Percentiles rank a stretch among this genome's conserved stretches.
These are phyloP conservation scores for Verasper variegatus DNA, from an alignment of 2,113 vertebrate genomes.

Conservation along the genomic window DNA sequence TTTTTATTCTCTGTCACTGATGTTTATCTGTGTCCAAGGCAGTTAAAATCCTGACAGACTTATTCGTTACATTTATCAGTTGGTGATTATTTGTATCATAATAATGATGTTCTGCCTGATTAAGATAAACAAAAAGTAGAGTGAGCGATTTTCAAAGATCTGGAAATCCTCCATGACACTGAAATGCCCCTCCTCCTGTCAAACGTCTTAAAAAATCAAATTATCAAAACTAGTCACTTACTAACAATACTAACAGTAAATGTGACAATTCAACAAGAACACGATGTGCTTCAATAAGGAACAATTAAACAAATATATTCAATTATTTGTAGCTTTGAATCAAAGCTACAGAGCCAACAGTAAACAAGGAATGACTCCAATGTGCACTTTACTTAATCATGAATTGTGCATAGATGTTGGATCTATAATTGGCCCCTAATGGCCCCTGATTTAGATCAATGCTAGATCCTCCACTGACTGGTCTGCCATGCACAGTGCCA, in stretches of 20 bases:
- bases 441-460: no score
- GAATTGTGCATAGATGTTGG: no score
- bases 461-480: not conserved
- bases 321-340: not conserved
- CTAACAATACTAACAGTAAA: no score
- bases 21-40: conserved; percentile 21
- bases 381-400: no score
- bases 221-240: no score
- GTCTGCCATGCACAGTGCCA: conserved; percentile 4
- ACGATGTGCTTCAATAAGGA: no score
- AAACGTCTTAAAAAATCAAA: no score
- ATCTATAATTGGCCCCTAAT: no score
- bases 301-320: no score
- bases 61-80: conserved; percentile 2
- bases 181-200: no score
- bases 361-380: not conserved
- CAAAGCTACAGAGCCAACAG: not conserved
- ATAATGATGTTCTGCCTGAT: conserved; percentile 18
- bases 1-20: conserved; percentile 12
- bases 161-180: conserved; percentile 30
- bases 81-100: not conserved
- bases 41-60: conserved; percentile 14
- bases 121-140: conserved; percentile 22
- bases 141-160: conserved; percentile 10
- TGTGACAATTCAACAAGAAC: no score